Evolutionary conservation across 37 sponge, comb jelly and placozoan species (phyloP).

Genomic region (Bolinopsis microptera): DNA sequence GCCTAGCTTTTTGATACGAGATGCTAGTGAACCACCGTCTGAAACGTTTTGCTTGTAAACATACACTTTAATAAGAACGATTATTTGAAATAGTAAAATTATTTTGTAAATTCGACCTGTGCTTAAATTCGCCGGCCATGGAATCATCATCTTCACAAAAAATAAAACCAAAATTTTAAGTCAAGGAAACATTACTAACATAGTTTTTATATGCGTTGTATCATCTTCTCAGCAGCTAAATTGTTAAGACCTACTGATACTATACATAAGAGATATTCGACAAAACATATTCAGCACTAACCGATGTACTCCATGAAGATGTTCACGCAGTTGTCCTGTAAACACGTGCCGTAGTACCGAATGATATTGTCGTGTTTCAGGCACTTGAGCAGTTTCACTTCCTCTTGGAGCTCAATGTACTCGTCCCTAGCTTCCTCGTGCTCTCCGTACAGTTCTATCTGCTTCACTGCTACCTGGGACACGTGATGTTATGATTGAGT

Average conservation of each 20-base stretch:
- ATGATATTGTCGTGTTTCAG: slow-evolving; percentile 56
- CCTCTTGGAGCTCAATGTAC: slow-evolving; percentile 41
- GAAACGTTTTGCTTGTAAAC: background rate
- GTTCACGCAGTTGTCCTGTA: slow-evolving; percentile 38
- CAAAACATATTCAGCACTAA: too few species aligned
- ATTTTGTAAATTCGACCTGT: too few species aligned
- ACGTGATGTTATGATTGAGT: background rate
- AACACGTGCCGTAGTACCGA: slow-evolving; percentile 63
- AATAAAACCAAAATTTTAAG: too few species aligned
- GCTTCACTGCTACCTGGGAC: slow-evolving; percentile 38
- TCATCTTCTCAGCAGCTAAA: too few species aligned
- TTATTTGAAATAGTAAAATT: too few species aligned
- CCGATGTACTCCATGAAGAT: slow-evolving; percentile 63
- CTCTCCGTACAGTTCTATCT: slow-evolving; percentile 12
- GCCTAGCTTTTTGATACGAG: slow-evolving; percentile 25
- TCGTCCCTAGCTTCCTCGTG: slow-evolving; percentile 38
- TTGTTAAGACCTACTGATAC: too few species aligned
- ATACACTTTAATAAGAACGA: too few species aligned
- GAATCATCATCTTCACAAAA: too few species aligned
- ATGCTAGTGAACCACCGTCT: slow-evolving; percentile 47
- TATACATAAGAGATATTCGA: too few species aligned
- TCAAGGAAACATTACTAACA: too few species aligned
- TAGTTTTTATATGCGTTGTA: too few species aligned
- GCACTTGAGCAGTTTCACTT: slow-evolving; percentile 57
- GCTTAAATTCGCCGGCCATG: too few species aligned